Evolutionary conservation across 2,888 invertebrate species (phyloP).

Genomic region (Diarsia dahlii): DNA sequence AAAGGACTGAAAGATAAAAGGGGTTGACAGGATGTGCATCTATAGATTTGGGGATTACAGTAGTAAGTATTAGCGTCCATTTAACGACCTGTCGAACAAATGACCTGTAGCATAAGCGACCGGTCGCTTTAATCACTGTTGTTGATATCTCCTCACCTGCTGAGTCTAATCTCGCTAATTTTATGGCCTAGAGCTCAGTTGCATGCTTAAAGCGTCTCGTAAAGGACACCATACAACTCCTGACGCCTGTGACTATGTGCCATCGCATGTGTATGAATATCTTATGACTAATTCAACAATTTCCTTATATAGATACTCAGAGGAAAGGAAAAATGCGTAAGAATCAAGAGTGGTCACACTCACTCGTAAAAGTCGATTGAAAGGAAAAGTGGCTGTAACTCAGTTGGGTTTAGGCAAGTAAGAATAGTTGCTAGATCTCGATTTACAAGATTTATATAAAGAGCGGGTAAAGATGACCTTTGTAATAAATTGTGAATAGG

Average conservation of each 20-base stretch:
- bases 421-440: slow-evolving; percentile 31
- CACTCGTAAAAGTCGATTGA: slow-evolving; percentile 47
- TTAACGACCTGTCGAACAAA: not conserved
- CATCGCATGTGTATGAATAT: slow-evolving; percentile 50
- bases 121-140: not conserved
- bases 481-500: slow-evolving; percentile 38
- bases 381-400: slow-evolving; percentile 44
- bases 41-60: not conserved
- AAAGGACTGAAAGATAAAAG: not conserved
- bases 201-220: slow-evolving; percentile 68
- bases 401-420: slow-evolving; percentile 8
- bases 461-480: slow-evolving; percentile 36
- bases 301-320: slow-evolving; percentile 44
- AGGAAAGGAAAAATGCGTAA: slow-evolving; percentile 20
- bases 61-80: not conserved
- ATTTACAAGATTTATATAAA: slow-evolving; percentile 44
- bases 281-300: slow-evolving; percentile 35
- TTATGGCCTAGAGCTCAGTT: slow-evolving; percentile 58
- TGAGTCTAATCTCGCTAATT: slow-evolving; percentile 28
- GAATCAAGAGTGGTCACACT: slow-evolving; percentile 31
- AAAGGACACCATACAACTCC: slow-evolving; percentile 65
- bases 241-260: slow-evolving; percentile 49
- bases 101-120: not conserved
- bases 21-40: not conserved
- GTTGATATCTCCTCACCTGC: not conserved